These are phyloP conservation scores for Erebia epiphron DNA, from an alignment of 2,888 invertebrate genomes.

Conservation along the genomic window DNA sequence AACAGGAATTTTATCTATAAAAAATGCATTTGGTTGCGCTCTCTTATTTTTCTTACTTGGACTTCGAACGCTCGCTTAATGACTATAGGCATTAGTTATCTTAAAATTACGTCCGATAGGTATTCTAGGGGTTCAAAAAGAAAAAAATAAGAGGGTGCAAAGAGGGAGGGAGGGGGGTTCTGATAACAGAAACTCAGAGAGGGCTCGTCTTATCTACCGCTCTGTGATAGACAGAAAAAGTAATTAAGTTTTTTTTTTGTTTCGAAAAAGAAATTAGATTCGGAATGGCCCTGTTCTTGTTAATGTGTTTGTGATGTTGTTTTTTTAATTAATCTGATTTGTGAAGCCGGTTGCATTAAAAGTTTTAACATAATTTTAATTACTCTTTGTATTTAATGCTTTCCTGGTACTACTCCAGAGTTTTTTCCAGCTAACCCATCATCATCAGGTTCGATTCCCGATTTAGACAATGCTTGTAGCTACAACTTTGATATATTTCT, in stretches of 20 bases:
- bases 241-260: slow-evolving; percentile 77
- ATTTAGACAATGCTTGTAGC: background rate
- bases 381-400: background rate
- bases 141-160: slow-evolving; percentile 60
- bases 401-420: background rate
- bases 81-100: slow-evolving; percentile 78
- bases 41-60: slow-evolving; percentile 51
- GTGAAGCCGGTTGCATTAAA: slow-evolving; percentile 39
- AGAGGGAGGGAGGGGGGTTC: slow-evolving; percentile 64
- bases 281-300: slow-evolving; percentile 54
- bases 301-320: slow-evolving; percentile 72
- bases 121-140: slow-evolving; percentile 58
- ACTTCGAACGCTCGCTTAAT: slow-evolving; percentile 63
- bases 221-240: slow-evolving; percentile 71
- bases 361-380: background rate
- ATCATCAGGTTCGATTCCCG: background rate
- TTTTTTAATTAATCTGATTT: slow-evolving; percentile 59
- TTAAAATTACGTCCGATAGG: slow-evolving; percentile 74
- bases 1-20: slow-evolving; percentile 50
- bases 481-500: background rate
- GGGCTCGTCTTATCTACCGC: slow-evolving; percentile 68
- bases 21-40: slow-evolving; percentile 73
- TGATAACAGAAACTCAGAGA: slow-evolving; percentile 76
- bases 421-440: background rate
- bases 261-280: slow-evolving; percentile 71